phyloP scores from a whole-genome alignment of 2,888 invertebrate species.

The Synanthedon myopaeformis region DNA sequence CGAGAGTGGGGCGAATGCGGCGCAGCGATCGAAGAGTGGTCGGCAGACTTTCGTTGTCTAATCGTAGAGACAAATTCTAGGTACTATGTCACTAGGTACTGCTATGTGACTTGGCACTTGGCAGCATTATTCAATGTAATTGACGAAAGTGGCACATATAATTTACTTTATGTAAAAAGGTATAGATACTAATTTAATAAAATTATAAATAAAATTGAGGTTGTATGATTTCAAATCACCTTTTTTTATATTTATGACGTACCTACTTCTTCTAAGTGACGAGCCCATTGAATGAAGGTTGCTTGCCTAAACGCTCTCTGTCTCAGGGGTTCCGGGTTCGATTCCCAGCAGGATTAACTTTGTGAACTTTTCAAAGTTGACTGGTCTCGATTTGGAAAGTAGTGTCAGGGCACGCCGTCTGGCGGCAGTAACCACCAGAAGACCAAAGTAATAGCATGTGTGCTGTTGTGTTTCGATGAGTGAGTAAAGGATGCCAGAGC shows the following conservation, averaged over 20 bases:
- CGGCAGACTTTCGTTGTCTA: conserved; percentile 35
- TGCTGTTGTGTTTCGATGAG: no score
- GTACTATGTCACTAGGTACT: conserved; percentile 54
- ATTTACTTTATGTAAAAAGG: conserved; percentile 68
- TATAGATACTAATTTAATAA: conserved; percentile 70
- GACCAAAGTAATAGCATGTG: no score
- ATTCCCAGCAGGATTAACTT: no score
- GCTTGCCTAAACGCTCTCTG: no score
- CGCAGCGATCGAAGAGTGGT: conserved; percentile 10
- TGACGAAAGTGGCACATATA: conserved; percentile 62
- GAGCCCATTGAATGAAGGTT: no score
- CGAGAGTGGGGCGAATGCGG: conserved; percentile 26
- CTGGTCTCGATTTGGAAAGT: no score
- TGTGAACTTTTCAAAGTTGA: no score
- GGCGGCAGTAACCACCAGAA: no score
- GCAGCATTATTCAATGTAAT: conserved; percentile 63
- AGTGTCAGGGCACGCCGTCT: no score
- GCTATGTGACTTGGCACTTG: conserved; percentile 50
- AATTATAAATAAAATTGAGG: conserved; percentile 56
- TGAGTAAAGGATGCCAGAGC: no score
- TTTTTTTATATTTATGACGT: neutral
- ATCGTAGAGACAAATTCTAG: conserved; percentile 61
- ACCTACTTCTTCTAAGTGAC: no score
- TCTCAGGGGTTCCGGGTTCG: no score
- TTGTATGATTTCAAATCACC: conserved; percentile 32